Evolutionary conservation across 2,113 vertebrate genomes (phyloP).

Genomic region (Pardalotus punctatus): DNA sequence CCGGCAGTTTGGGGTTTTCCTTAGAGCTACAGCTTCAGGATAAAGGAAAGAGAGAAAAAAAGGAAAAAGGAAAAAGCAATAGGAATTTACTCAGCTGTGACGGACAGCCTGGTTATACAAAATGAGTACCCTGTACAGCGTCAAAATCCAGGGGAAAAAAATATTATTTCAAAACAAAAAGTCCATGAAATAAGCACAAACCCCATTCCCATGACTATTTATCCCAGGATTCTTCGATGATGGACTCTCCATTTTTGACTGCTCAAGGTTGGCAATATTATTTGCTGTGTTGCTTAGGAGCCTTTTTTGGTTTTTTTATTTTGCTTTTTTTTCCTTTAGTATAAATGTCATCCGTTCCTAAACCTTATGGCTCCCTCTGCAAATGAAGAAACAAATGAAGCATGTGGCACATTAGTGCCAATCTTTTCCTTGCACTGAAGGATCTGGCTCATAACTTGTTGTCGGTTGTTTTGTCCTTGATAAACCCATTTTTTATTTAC

Average conservation of each 20-base stretch:
- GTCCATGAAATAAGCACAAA: not conserved
- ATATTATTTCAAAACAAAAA: not conserved
- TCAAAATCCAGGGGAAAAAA: not conserved
- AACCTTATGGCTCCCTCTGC: slow-evolving; percentile 37
- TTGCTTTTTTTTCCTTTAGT: slow-evolving; percentile 25
- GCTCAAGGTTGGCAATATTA: not conserved
- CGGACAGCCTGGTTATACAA: not conserved
- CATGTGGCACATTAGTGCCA: slow-evolving; percentile 50
- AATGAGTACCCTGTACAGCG: not conserved
- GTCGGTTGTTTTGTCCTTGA: slow-evolving; percentile 33
- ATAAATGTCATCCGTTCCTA: slow-evolving; percentile 39
- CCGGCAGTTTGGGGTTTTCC: not conserved
- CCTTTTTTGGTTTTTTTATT: not conserved
- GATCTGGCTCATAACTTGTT: not conserved
- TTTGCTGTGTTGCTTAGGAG: slow-evolving; percentile 9
- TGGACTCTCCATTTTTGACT: not conserved
- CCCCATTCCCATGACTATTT: not conserved
- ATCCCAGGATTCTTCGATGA: not conserved
- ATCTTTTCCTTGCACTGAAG: not conserved
- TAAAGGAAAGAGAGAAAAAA: not conserved
- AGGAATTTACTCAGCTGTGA: not conserved
- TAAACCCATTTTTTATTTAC: slow-evolving; percentile 50
- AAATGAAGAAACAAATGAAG: slow-evolving; percentile 61
- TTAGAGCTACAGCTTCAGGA: not conserved
- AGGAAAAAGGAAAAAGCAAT: not conserved